A percentile compares a stretch with the other conserved stretches of the same genome.
phyloP scores from a whole-genome alignment of 2,888 invertebrate species.

The Ommatoiulus sabulosus region DNA sequence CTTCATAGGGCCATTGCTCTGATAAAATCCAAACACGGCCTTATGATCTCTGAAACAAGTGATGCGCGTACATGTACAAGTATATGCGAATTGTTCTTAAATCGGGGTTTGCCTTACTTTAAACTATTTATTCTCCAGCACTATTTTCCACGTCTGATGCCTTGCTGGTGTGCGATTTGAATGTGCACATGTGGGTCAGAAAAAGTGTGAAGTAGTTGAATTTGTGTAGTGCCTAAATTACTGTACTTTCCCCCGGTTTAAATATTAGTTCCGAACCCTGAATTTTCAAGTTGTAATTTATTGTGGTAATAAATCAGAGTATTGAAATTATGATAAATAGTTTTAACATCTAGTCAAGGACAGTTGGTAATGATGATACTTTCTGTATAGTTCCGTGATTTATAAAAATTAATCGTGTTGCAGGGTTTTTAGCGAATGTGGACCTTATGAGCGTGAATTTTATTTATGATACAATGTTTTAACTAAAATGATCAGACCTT shows the following conservation, averaged over 20 bases:
- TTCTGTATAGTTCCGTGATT: neutral
- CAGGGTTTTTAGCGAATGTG: neutral
- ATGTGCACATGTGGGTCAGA: too few relatives aligned
- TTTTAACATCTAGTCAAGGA: neutral
- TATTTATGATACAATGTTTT: neutral
- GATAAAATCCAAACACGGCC: too few relatives aligned
- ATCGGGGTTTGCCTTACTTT: too few relatives aligned
- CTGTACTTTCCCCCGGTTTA: neutral
- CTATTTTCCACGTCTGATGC: too few relatives aligned
- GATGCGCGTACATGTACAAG: too few relatives aligned
- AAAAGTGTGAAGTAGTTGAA: neutral
- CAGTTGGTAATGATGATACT: neutral
- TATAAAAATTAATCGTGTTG: neutral
- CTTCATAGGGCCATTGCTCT: too few relatives aligned
- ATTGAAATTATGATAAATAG: neutral
- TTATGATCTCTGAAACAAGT: too few relatives aligned
- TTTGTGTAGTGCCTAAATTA: neutral
- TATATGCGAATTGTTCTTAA: too few relatives aligned
- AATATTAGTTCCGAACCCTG: neutral
- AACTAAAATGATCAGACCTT: neutral
- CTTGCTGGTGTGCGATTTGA: too few relatives aligned
- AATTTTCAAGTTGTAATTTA: neutral
- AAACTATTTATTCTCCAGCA: too few relatives aligned
- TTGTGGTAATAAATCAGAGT: neutral
- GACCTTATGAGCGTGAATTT: neutral